A percentile compares a stretch with the other conserved stretches of the same genome.
Evolutionary conservation across 2,797 vertebrate genomes (phyloP).

Genomic region (Craterocephalus amniculus): DNA sequence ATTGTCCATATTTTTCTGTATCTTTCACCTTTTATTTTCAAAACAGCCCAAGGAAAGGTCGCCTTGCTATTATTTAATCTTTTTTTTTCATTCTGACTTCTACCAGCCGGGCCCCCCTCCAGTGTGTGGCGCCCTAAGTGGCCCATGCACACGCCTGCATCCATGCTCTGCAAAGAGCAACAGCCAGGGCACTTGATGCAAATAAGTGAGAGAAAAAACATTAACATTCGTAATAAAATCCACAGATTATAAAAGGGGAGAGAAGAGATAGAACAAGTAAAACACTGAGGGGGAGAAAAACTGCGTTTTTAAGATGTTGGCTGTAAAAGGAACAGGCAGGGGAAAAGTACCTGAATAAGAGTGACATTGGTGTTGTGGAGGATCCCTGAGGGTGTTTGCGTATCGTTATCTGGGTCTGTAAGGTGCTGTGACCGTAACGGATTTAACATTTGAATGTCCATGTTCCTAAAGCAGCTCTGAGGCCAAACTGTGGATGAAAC

Average conservation of each 20-base stretch:
- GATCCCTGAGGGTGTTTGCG: slow-evolving; percentile 95
- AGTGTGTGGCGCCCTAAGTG: no score
- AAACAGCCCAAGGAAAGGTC: no score
- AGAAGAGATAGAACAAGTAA: slow-evolving; percentile 9
- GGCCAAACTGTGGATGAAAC: slow-evolving; percentile 35
- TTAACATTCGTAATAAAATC: slow-evolving; percentile 88
- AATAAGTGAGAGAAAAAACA: slow-evolving; percentile 55
- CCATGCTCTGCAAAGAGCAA: slow-evolving; percentile 73
- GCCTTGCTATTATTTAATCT: no score
- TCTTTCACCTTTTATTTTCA: no score
- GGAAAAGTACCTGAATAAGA: slow-evolving; percentile 94
- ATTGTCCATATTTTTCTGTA: no score
- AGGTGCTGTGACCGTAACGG: slow-evolving; percentile 28
- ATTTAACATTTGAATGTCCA: slow-evolving; percentile 34
- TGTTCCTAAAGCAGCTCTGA: slow-evolving; percentile 44
- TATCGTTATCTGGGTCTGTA: slow-evolving; percentile 53
- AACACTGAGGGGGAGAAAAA: slow-evolving; percentile 28
- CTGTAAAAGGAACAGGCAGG: slow-evolving; percentile 31
- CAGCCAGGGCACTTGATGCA: slow-evolving; percentile 81
- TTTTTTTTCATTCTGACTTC: no score
- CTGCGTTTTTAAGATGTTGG: slow-evolving; percentile 41
- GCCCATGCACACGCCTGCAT: background rate
- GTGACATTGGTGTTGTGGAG: slow-evolving; percentile 91
- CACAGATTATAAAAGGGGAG: slow-evolving; percentile 13
- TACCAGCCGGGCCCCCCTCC: no score